Evolutionary conservation across 1,140 invertebrate species (phyloP), one percentile per base, ranked within the genome.

Genomic region (Cataglyphis hispanica): DNA sequence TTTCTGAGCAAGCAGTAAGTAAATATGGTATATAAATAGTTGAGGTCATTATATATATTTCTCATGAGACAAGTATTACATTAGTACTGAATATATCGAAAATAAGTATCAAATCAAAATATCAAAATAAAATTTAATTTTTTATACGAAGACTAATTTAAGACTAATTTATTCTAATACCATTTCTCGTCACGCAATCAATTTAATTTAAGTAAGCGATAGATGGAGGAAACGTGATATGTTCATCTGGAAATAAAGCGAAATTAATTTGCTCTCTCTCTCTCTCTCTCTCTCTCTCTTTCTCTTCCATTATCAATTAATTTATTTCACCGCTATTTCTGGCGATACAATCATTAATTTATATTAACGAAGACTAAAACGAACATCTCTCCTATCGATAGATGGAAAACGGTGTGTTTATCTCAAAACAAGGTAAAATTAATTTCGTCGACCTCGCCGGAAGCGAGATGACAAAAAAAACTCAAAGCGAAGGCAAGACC

Each of bases 371-470:
- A n/a, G 1, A 31, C 2, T 70, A 43, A 83, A 43, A 58, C 3
- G 19, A 72, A 13, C 0, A 6, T 19, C 19, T 46, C 13, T 61
- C 11, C 6, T 4, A 46, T 86, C n/a, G 0, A 31, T 53, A 92
- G 93, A 94, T 95, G 70, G 97, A 98, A 90, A 97, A 97, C 77
- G 97, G 97, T 43, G 97, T 98, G n/a, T 98, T 97, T 87, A 97
- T 98, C 84, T 97, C 97, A 25, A 97, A 97, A 89, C 97, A 98
- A 91, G 98, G 98, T n/a, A 98, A 98, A 95, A 97, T 99, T 56
- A 99, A 99, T 95, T 98, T 99, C 91, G 98, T 99, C 1, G 98
- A 99, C 93, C 94, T 99, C 74, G 98, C 98, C 1, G 98, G 98
- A 13, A 98, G 98, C 91, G 98, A 99, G 95, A 98, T 99, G 96